Evolutionary conservation across 2,888 invertebrate species (phyloP).

Genomic region (Odontocerum albicorne): DNA sequence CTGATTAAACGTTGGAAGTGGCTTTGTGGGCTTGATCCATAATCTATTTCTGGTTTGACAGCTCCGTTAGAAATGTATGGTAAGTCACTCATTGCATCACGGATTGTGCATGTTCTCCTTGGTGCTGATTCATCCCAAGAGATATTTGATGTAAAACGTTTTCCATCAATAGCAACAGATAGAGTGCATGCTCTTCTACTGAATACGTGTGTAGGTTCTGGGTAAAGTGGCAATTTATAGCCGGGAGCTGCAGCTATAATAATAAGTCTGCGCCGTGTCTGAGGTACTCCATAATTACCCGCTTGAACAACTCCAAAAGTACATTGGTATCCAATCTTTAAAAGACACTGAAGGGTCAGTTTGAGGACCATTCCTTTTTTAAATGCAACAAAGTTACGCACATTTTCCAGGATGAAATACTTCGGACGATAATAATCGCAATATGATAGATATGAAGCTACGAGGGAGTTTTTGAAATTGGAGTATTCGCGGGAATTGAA

Average conservation of each 20-base stretch:
- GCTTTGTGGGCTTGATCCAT: slow-evolving; percentile 69
- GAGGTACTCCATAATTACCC: slow-evolving; percentile 83
- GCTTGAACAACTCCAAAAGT: slow-evolving; percentile 86
- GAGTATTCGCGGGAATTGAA: slow-evolving; percentile 85
- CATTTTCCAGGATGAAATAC: slow-evolving; percentile 84
- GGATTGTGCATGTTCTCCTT: slow-evolving; percentile 72
- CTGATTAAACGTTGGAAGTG: slow-evolving; percentile 76
- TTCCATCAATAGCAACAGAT: slow-evolving; percentile 51
- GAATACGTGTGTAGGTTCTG: slow-evolving; percentile 80
- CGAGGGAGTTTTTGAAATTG: slow-evolving; percentile 81
- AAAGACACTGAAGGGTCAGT: slow-evolving; percentile 71
- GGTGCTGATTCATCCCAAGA: slow-evolving; percentile 73
- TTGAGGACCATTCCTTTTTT: slow-evolving; percentile 81
- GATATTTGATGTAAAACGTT: slow-evolving; percentile 56
- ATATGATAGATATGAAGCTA: slow-evolving; percentile 79
- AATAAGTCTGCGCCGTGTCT: slow-evolving; percentile 75
- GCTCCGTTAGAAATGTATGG: slow-evolving; percentile 76
- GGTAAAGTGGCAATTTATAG: slow-evolving; percentile 70
- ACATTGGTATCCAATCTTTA: slow-evolving; percentile 86
- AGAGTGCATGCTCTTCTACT: slow-evolving; percentile 66
- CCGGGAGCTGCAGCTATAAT: slow-evolving; percentile 84
- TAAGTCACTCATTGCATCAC: slow-evolving; percentile 83
- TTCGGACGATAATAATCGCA: slow-evolving; percentile 85
- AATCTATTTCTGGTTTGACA: slow-evolving; percentile 67
- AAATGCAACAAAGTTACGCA: slow-evolving; percentile 82